Evolutionary conservation across 2,888 invertebrate genomes (phyloP), one percentile per base, ranked within the genome.

Genomic region (Torymus tubicola): DNA sequence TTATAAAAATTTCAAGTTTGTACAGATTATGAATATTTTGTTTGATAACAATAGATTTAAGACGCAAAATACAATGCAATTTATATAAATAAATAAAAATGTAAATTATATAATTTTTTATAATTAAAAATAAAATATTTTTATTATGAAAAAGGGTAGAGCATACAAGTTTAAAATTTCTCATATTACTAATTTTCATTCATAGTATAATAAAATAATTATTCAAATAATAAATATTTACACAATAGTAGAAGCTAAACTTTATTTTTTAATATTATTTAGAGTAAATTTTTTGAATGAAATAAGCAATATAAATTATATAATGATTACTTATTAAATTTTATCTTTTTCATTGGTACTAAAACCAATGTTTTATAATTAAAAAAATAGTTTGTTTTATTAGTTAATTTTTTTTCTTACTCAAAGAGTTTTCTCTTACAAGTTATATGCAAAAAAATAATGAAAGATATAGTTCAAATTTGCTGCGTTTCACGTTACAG

Each of bases 61-160:
- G 18, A 57, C 1, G 50, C 50, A 65, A 76, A 16, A 63, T 77
- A 13, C 57, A 70, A 77, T 64, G 53, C 50, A 64, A 70, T 70
- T 63, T 70, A 70, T 77, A 50, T 52, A 31, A 12, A 53, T 63
- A 60, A 63, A 53, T 1, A 50, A 11, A 31, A 61, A 10, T 71
- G 58, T 42, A 58, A 42, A 58, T 58, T 31, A 69, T 11, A 31
- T 52, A 31, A 61, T n/a, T 21, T 21, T 61, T 61, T 61, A n/a
- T 21, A 3, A 5, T 31, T 31, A 31, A 31, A 31, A 31, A 31
- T 21, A 21, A 21, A 61, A 61, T 21, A 24, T 18, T 60, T 31
- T 31, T 31, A 31, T 5, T 5, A 31, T 31, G 31, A 4, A 61
- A n/a, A 61, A 21, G 21, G 24, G 24, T 61, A 24, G 21, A 61